These are phyloP conservation scores for Synchiropus splendidus DNA, from an alignment of 2,113 vertebrate species.

Conservation along the genomic window DNA sequence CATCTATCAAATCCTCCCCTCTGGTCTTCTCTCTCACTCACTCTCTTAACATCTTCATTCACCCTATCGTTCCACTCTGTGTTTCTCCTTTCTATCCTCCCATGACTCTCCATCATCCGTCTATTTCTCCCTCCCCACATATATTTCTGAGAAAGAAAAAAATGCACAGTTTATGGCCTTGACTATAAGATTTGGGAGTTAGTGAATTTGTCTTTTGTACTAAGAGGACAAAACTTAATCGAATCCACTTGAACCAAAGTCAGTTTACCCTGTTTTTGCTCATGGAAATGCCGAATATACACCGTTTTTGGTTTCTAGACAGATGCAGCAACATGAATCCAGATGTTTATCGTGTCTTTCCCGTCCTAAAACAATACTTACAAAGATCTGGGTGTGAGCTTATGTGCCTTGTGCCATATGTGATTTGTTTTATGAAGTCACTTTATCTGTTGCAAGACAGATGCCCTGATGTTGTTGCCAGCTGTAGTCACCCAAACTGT, in stretches of 20 bases:
- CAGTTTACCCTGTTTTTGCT: too few species aligned
- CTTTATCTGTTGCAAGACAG: slow-evolving; percentile 36
- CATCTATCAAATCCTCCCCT: slow-evolving; percentile 16
- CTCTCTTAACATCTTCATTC: slow-evolving; percentile 25
- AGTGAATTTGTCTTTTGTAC: too few species aligned
- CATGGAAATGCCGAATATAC: too few species aligned
- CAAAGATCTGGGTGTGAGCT: slow-evolving; percentile 38
- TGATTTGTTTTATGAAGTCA: slow-evolving; percentile 56
- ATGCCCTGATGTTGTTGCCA: too few species aligned
- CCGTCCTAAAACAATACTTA: too few species aligned
- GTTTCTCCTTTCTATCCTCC: slow-evolving; percentile 1
- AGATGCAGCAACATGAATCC: too few species aligned
- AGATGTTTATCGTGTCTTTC: too few species aligned
- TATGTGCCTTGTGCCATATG: slow-evolving; percentile 48
- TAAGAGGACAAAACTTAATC: too few species aligned
- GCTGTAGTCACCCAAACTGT: too few species aligned
- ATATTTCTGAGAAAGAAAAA: slow-evolving; percentile 46
- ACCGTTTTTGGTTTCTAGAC: too few species aligned
- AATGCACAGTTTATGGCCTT: slow-evolving; percentile 33
- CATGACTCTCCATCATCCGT: slow-evolving; percentile 18
- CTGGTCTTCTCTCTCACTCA: background rate
- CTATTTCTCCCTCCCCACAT: slow-evolving; percentile 5
- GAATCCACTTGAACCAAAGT: too few species aligned
- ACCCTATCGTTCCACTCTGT: slow-evolving; percentile 8
- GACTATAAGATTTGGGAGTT: slow-evolving; percentile 33